phyloP scores from a whole-genome alignment of 2,888 invertebrate species.

The Aromia moschata region DNA sequence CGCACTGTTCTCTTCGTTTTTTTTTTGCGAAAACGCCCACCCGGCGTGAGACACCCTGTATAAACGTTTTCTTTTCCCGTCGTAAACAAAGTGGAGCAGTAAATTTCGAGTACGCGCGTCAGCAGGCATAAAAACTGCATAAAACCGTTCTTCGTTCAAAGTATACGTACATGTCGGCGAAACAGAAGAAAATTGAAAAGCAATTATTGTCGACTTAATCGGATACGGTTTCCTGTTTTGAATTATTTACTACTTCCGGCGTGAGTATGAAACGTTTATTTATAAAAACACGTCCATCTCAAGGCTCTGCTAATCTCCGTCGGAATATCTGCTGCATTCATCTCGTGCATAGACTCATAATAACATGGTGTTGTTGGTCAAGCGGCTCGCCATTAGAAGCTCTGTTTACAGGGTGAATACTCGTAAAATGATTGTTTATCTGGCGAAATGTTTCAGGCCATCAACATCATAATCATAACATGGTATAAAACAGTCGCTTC shows the following conservation, averaged over 20 bases:
- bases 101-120: background rate
- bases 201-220: constrained; percentile 34
- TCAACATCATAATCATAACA: too few species aligned
- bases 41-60: too few species aligned
- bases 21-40: too few species aligned
- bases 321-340: constrained; percentile 11
- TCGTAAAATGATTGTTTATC: too few species aligned
- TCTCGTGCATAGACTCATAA: constrained; percentile 8
- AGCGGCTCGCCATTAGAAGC: background rate
- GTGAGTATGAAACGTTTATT: constrained; percentile 35
- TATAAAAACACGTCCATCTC: constrained; percentile 27
- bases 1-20: too few species aligned
- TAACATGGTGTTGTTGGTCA: background rate
- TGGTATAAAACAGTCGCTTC: too few species aligned
- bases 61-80: background rate
- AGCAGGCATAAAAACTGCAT: constrained; percentile 13
- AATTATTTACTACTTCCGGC: constrained; percentile 43
- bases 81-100: background rate
- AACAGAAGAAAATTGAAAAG: constrained; percentile 21
- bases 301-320: constrained; percentile 22
- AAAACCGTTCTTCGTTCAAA: constrained; percentile 1
- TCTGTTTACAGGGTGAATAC: background rate
- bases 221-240: constrained; percentile 42
- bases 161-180: constrained; percentile 16
- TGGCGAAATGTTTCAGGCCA: too few species aligned